These are phyloP conservation scores for Bombus vancouverensis DNA, from an alignment of 1,140 invertebrate genomes.

Conservation along the genomic window DNA sequence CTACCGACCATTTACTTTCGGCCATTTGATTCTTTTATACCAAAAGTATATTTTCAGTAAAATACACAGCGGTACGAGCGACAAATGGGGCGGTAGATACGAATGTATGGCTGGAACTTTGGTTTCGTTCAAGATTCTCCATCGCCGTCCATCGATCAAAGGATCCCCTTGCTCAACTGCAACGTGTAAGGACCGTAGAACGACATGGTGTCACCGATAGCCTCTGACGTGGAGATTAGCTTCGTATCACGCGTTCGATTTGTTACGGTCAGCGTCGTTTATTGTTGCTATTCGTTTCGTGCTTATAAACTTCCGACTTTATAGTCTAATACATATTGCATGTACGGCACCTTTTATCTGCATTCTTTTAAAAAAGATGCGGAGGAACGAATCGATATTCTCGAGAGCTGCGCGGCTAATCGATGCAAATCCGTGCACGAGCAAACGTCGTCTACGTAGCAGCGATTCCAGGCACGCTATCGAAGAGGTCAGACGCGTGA, in stretches of 20 bases:
- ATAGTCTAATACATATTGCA: too few relatives aligned
- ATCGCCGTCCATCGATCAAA: constrained; percentile 1
- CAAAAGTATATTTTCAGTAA: neutral
- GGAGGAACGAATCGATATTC: constrained; percentile 30
- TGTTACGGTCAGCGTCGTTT: neutral
- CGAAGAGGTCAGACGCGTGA: constrained; percentile 53
- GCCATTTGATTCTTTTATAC: too few relatives aligned
- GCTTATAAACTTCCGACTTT: neutral
- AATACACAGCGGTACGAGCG: neutral
- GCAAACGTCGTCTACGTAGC: constrained; percentile 20
- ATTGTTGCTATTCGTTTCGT: neutral
- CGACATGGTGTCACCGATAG: neutral
- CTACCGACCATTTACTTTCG: too few relatives aligned
- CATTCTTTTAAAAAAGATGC: neutral
- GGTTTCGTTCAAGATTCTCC: neutral
- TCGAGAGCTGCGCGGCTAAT: constrained; percentile 10
- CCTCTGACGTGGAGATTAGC: neutral
- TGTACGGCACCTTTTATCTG: too few relatives aligned
- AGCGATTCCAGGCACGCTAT: constrained; percentile 44
- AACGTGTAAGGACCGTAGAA: neutral
- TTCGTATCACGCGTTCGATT: neutral
- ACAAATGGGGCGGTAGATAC: neutral
- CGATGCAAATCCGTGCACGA: constrained; percentile 45
- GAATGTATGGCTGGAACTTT: neutral
- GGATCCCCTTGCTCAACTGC: neutral